Conservation (phyloP, 2,888 invertebrate species). For the Aspidiotus rigidus region DNA sequence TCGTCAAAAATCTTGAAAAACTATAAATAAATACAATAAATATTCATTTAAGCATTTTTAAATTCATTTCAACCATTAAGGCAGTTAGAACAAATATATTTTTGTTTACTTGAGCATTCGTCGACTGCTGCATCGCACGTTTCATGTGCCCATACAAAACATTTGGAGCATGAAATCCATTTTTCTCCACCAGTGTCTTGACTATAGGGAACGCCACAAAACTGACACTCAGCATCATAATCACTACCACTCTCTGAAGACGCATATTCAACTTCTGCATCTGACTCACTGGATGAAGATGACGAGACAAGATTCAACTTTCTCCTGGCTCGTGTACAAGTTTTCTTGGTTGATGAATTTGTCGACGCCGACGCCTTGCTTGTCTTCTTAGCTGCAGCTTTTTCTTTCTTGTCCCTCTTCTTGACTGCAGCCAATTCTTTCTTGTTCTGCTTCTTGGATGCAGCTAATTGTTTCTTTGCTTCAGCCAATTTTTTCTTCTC, state of each 20-base stretch:
- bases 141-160: conserved; percentile 24
- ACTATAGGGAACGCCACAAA: conserved; percentile 11
- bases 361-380: background rate
- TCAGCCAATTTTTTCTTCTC: conserved; percentile 2
- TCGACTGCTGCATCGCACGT: conserved; percentile 14
- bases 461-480: background rate
- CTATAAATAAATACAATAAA: too few species aligned
- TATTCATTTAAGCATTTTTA: background rate
- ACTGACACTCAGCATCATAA: conserved; percentile 24
- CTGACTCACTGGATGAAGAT: background rate
- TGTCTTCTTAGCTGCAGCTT: background rate
- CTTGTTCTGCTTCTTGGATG: background rate
- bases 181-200: conserved; percentile 21
- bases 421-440: background rate
- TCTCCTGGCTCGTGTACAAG: background rate
- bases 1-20: background rate
- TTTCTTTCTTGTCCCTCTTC: too few species aligned
- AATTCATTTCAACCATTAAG: background rate
- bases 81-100: conserved; percentile 1
- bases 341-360: background rate
- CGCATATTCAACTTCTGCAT: background rate
- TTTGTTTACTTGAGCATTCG: background rate
- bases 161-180: conserved; percentile 30
- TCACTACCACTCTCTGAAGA: conserved; percentile 21
- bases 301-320: too few species aligned